phyloP scores from a whole-genome alignment of 2,888 invertebrate genomes.

The Drosophila nr. medialis region DNA sequence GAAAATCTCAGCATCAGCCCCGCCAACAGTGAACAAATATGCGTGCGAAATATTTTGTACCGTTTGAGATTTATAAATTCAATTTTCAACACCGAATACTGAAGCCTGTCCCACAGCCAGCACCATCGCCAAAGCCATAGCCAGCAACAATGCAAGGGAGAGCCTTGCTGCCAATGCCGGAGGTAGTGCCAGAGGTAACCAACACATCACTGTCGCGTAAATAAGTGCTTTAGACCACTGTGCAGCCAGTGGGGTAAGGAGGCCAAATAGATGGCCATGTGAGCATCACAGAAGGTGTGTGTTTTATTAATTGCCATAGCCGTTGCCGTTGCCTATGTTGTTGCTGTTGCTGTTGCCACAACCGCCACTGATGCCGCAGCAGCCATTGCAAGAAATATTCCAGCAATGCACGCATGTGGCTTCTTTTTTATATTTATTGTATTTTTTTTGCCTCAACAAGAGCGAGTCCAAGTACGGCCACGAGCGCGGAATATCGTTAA shows the following conservation, averaged over 20 bases:
- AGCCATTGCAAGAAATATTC: slow-evolving; percentile 67
- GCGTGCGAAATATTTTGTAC: slow-evolving; percentile 78
- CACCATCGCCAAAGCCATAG: slow-evolving; percentile 17
- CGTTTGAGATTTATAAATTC: slow-evolving; percentile 74
- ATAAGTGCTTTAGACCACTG: slow-evolving; percentile 78
- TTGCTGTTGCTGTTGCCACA: slow-evolving; percentile 55
- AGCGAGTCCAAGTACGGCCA: slow-evolving; percentile 46
- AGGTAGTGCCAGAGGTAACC: slow-evolving; percentile 33
- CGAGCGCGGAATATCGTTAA: slow-evolving; percentile 70
- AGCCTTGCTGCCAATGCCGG: slow-evolving; percentile 31
- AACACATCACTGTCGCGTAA: slow-evolving; percentile 56
- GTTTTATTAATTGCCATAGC: slow-evolving; percentile 77
- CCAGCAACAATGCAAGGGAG: slow-evolving; percentile 2
- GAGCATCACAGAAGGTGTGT: slow-evolving; percentile 72
- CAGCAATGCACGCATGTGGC: slow-evolving; percentile 78
- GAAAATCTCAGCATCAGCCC: slow-evolving; percentile 69
- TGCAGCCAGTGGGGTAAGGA: slow-evolving; percentile 44
- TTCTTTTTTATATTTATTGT: slow-evolving; percentile 20
- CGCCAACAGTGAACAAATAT: slow-evolving; percentile 28
- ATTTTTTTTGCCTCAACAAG: slow-evolving; percentile 2
- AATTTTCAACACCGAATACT: slow-evolving; percentile 58
- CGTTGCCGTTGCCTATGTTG: slow-evolving; percentile 18
- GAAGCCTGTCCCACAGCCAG: not conserved
- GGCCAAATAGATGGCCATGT: slow-evolving; percentile 18
- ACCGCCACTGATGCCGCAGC: slow-evolving; percentile 46